Evolutionary conservation across 1,140 invertebrate genomes (phyloP).

Genomic region (Ostrea denselamellosa): DNA sequence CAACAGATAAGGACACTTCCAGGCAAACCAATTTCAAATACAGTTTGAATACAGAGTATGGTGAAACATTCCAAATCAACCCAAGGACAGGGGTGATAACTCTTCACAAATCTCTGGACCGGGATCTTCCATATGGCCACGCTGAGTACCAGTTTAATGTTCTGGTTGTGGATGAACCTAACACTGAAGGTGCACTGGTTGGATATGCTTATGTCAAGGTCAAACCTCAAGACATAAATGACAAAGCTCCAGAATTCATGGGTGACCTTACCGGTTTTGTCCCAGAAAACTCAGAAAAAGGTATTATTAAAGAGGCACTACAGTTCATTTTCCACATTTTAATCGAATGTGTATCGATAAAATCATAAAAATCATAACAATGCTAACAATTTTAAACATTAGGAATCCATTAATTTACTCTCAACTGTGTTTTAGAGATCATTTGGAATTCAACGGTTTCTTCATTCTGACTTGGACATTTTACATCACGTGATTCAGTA

Average conservation of each 20-base stretch:
- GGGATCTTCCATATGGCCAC: slow-evolving; percentile 96
- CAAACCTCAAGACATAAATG: slow-evolving; percentile 98
- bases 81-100: slow-evolving; percentile 84
- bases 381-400: no score
- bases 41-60: slow-evolving; percentile 97
- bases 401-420: no score
- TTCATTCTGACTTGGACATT: no score
- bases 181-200: slow-evolving; percentile 82
- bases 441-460: no score
- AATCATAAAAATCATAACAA: no score
- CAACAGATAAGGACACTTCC: slow-evolving; percentile 95
- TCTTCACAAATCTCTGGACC: slow-evolving; percentile 90
- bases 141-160: slow-evolving; percentile 99
- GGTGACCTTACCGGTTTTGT: slow-evolving; percentile 68
- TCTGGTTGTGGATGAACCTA: slow-evolving; percentile 97
- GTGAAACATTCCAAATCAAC: slow-evolving; percentile 97
- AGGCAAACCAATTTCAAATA: slow-evolving; percentile 96
- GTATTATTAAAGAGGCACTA: no score
- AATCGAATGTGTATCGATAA: no score
- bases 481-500: no score
- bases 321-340: no score
- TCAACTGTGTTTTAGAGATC: no score
- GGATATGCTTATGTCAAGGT: slow-evolving; percentile 99
- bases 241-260: slow-evolving; percentile 95
- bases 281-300: slow-evolving; percentile 68